Percentiles rank a stretch among this genome's conserved stretches.
These are phyloP conservation scores for Sternotherus odoratus DNA, from an alignment of 2,797 vertebrate genomes.

Conservation along the genomic window DNA sequence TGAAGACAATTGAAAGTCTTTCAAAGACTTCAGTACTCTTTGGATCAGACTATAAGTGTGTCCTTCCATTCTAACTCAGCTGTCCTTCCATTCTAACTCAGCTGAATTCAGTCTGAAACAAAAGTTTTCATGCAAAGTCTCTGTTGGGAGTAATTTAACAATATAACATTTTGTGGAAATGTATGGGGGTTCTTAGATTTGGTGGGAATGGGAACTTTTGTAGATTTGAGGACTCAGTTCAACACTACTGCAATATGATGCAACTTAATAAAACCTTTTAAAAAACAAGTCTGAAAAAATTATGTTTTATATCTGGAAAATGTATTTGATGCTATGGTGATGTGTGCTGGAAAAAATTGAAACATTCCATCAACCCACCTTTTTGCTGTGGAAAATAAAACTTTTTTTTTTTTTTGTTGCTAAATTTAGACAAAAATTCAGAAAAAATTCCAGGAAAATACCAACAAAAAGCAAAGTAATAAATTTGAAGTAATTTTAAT, in stretches of 20 bases:
- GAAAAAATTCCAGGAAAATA: neutral
- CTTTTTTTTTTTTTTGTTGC: conserved; percentile 75
- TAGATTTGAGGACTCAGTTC: neutral
- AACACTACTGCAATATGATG: neutral
- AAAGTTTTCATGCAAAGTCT: neutral
- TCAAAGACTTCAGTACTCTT: neutral
- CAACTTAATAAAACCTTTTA: neutral
- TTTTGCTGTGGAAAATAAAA: conserved; percentile 19
- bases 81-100: neutral
- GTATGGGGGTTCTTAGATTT: neutral
- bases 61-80: neutral
- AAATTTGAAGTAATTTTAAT: neutral
- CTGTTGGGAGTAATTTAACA: neutral
- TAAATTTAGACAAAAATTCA: neutral
- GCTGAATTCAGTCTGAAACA: neutral
- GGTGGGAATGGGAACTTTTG: neutral
- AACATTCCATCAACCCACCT: neutral
- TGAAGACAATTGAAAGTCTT: conserved; percentile 14
- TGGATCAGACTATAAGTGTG: neutral
- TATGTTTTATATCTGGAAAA: neutral
- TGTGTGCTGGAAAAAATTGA: neutral
- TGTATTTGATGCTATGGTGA: neutral
- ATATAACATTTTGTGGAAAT: neutral
- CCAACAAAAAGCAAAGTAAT: neutral
- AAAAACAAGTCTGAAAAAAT: neutral